Evolutionary conservation across 2,888 invertebrate genomes (phyloP), one percentile per base, ranked within the genome.

Genomic region (Parapristionchus giblindavisi): DNA sequence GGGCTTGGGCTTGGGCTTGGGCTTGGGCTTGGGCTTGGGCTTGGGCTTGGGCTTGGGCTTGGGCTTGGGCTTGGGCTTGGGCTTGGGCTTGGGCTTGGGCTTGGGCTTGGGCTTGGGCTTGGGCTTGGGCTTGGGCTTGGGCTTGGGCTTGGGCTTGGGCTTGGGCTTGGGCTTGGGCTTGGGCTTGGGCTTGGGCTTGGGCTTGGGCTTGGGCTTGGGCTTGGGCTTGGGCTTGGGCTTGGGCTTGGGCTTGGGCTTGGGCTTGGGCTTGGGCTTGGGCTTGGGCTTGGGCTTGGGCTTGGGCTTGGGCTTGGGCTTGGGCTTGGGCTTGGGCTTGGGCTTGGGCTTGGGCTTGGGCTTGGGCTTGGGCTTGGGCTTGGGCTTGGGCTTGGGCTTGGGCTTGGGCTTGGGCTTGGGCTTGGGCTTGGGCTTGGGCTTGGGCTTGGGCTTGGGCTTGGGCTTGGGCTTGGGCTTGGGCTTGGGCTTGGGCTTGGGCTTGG

Each of bases 361-460:
- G 27, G 61, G n/a, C 61, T 60, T 60, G 27, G 61, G 27, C 61
- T 60, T 60, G 27, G 61, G n/a, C 61, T 60, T 60, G 27, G 61
- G 27, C 61, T 60, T 60, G 27, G 61, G n/a, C 61, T 60, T 60
- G 27, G 61, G 27, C 61, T 60, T 60, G 27, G 61, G n/a, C 61
- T 60, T 74, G 21, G 32, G 29, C 60, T n/a, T 77, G 58, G 76
- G 75, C 75, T 76, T 75, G 52, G 76, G 75, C 60, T 76, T 77
- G 65, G 73, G 58, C 75, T 76, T 76, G 36, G 76, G 75, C 60
- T 77, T 74, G 29, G 74, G 76, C 66, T 76, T 76, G 36, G 76
- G 65, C 76, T 76, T 76, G 11, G 76, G 76, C 76, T 76, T 76
- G 43, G 76, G 74, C 76, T 76, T 78, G 48, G 77, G 76, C 61